Base-by-base conservation (phyloP, 2,797 vertebrate genomes). In the Gymnopithys bicolor region DNA sequence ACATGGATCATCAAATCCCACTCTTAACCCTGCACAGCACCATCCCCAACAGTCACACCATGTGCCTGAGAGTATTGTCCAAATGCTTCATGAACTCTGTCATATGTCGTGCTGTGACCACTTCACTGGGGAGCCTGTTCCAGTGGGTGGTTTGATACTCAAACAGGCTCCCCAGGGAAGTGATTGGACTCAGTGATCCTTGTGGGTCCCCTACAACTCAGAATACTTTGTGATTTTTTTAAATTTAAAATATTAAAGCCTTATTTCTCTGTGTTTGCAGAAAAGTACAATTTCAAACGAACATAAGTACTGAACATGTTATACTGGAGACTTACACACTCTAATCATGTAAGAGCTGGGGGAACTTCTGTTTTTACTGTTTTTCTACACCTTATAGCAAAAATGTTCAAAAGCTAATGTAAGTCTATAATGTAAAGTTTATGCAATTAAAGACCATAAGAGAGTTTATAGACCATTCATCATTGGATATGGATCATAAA, bases 401-500 rank as follows among this genome's bases (percentile, higher is more conserved):
- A 92, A 93, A 84, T 87, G 48, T 96, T 97, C 96, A 83, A 76
- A 19, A 94, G 92, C 89, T 97, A 96, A 96, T 95, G 81, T 87
- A 96, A 96, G 93, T 87, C 75, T 92, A 55, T 97, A 97, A 97
- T 97, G 96, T 87, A 97, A 94, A 97, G 96, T 97, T 97, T 97
- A 96, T 97, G 95, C 95, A 98, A 98, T 97, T 98, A 97, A 97
- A 97, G 94, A 95, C 75, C 83, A 87, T 94, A 95, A 96, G 96
- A 97, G 93, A 96, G 71, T 97, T 97, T 98, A 97, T 97, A 97
- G 95, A 96, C 93, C 95, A 97, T 98, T 97, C 95, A 62, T 98
- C 97, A 97, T 94, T 97, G 96, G 95, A 79, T 97, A 97, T 96
- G 97, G 96, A 87, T 97, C 97, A 97, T 97, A 98, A 98, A 97